Conservation (phyloP, 2,113 vertebrate species). For the Hystrix cristata region DNA sequence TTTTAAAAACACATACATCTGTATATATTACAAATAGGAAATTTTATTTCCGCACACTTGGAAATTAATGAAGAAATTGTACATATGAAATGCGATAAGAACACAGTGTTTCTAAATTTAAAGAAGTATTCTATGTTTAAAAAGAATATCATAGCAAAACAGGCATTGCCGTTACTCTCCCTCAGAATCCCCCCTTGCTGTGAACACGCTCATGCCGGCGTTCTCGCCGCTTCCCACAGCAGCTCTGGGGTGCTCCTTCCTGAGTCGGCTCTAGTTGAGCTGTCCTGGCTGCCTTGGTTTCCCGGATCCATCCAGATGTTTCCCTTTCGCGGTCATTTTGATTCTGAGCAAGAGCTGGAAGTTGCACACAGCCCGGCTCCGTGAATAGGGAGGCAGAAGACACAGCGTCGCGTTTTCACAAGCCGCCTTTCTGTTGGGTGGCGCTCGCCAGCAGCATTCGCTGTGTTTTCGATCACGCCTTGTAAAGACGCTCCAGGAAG, state of each 20-base stretch:
- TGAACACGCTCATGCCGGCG: fast-evolving
- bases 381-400: neutral
- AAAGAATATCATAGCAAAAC: neutral
- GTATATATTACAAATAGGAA: neutral
- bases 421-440: neutral
- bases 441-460: neutral
- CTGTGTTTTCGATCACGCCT: neutral
- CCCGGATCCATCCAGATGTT: neutral
- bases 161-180: neutral
- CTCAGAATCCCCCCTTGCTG: neutral
- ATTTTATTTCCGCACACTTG: neutral
- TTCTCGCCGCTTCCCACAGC: neutral
- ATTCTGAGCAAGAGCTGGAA: neutral
- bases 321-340: neutral
- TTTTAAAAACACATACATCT: neutral
- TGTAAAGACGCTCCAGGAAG: neutral
- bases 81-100: neutral
- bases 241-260: neutral
- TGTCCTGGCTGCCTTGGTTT: neutral
- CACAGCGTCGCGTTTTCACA: neutral
- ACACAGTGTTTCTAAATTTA: neutral
- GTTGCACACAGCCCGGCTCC: neutral
- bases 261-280: neutral
- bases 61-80: neutral
- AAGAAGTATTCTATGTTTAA: neutral